Evolutionary conservation across 1,140 invertebrate species (phyloP).

Genomic region (Harpegnathos saltator): DNA sequence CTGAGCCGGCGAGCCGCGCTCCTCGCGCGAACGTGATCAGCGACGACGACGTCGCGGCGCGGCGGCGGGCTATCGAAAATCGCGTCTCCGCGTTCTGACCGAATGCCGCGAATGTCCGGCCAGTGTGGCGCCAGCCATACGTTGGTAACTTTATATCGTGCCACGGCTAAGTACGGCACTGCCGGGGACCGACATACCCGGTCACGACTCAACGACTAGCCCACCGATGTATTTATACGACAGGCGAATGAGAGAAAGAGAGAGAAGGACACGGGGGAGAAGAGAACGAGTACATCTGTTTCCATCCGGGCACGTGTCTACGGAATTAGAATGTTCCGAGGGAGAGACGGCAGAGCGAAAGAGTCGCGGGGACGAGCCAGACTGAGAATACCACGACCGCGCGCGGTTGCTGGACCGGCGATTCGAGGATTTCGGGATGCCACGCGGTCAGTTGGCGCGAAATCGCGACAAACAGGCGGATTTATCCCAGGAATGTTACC

Average conservation of each 20-base stretch:
- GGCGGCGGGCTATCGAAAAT: not conserved
- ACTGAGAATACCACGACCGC: constrained; percentile 35
- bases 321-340: constrained; percentile 74
- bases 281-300: constrained; percentile 72
- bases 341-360: constrained; percentile 42
- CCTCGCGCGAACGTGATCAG: too few species aligned
- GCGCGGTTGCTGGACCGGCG: constrained; percentile 39
- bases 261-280: not conserved
- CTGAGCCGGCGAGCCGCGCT: too few species aligned
- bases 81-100: constrained; percentile 17
- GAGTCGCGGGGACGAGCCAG: constrained; percentile 37
- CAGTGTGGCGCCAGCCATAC: constrained; percentile 51
- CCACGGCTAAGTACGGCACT: constrained; percentile 55
- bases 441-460: constrained; percentile 41
- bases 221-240: constrained; percentile 74
- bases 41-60: too few species aligned
- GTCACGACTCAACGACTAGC: constrained; percentile 54
- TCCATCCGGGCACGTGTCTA: constrained; percentile 78
- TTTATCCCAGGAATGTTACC: constrained; percentile 2
- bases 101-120: constrained; percentile 53
- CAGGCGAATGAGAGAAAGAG: constrained; percentile 30
- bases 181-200: constrained; percentile 29
- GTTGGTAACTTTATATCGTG: constrained; percentile 71
- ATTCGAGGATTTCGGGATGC: constrained; percentile 35
- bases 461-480: constrained; percentile 25